Evolutionary conservation across 2,888 invertebrate species (phyloP), one percentile per base, ranked within the genome.

Genomic region (Junonia oenone): DNA sequence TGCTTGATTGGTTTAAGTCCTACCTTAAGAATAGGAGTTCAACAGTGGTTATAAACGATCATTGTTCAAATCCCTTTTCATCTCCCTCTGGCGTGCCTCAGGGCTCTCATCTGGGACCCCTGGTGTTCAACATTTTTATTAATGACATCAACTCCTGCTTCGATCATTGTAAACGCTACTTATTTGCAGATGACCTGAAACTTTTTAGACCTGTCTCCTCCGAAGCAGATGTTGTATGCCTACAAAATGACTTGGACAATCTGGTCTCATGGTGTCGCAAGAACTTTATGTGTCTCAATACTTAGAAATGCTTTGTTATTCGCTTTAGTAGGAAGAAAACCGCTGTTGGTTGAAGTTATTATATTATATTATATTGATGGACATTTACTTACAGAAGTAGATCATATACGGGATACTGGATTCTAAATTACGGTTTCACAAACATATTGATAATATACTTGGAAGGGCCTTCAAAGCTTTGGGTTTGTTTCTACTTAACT

Each of bases 111-210:
- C 15, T 51, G 27, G 43, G 27, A 9, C 48, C 54, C 8, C 26
- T 43, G n/a, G 15, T 58, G 6, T 51, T 58, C 17, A 58, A 58
- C 45, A 17, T 54, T 11, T 54, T 46, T n/a, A 37, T 58, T 6
- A 58, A 51, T 13, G 58, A 56, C 27, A 49, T 48, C 15, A 8
- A 4, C 11, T 15, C 14, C 1, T 49, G 49, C 26, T 49, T 49
- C 15, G 2, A 14, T 14, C 14, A 40, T 11, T 19, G 31, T n/a
- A 43, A 51, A 33, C 19, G 27, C 40, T 35, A 33, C 15, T 37
- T 49, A 37, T 38, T 38, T 14, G 49, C 49, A 13, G 49, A 38
- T 14, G 38, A 38, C 40, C 43, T 51, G 8, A 43, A 43, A 22
- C 29, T 31, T 14, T 37, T 19, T 13, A 9, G 51, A 14, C 13